Base-by-base conservation (phyloP, 2,888 invertebrate genomes). In the Leucophenga montana region DNA sequence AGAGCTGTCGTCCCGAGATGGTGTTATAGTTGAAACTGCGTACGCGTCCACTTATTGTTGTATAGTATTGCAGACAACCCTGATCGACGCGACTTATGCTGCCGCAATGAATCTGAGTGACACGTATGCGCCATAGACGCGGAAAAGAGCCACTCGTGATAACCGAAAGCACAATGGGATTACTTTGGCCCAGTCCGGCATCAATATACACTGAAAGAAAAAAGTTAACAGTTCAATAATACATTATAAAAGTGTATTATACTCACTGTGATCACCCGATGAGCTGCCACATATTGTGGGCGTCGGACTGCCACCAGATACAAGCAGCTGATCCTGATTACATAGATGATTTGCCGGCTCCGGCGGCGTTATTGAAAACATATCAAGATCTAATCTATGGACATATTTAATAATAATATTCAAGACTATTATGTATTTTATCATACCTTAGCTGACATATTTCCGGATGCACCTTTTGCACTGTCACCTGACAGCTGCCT, bases 21-120 rank as follows among this genome's bases (percentile, higher is more conserved):
- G 94, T 92, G 77, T 96, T 95, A 85, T 94, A 97, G 89, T 97
- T 97, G 88, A 94, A 97, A 3, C 95, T 95, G 53, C 92, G 92
- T 14, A 96, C 91, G 70, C 94, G 93, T 0, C 96, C 96, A 16
- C 94, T 93, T 0, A 95, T 94, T 0, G 95, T 95, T 0, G 87
- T 88, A 59, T 81, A 84, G 69, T 87, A 88, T 76, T 89, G 89
- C 46, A 89, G 71, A 46, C 89, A 89, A 9, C 89, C 89, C 72
- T 86, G 86, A 73, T 89, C 88, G 6, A 88, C 88, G 89, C 92
- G 92, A 78, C 92, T 92, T 65, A 92, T 91, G 16, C 93, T 92
- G 76, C 92, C 92, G 88, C 96, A 96, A 1, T 93, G 93, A 75
- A 96, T 94, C 85, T 96, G 95, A 0, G 94, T 91, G 1, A 95